A percentile compares a stretch with the other conserved stretches of the same genome.
phyloP scores from a whole-genome alignment of 2,888 invertebrate genomes.

The Nasonia oneida region DNA sequence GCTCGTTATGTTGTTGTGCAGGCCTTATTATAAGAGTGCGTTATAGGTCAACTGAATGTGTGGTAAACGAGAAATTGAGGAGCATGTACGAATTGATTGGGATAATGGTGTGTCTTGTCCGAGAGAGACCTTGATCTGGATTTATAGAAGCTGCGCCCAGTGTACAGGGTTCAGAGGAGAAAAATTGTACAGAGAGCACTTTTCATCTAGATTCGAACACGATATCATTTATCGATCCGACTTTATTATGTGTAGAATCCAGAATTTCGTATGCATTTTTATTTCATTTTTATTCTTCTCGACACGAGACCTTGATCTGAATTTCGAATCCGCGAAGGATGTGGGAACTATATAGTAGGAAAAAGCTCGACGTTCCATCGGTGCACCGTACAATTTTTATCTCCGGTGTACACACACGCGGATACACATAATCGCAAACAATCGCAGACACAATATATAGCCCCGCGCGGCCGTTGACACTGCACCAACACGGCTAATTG shows the following conservation, averaged over 20 bases:
- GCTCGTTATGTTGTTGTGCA: not conserved
- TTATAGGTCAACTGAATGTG: not conserved
- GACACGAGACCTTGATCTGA: not conserved
- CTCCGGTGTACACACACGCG: not conserved
- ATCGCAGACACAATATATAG: not conserved
- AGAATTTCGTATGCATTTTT: not conserved
- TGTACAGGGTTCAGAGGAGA: not conserved
- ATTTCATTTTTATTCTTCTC: not conserved
- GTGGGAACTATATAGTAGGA: not conserved
- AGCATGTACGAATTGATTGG: not conserved
- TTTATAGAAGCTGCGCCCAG: not conserved
- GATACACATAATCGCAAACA: not conserved
- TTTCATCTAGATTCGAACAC: not conserved
- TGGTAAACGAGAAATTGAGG: not conserved
- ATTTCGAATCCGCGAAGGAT: not conserved
- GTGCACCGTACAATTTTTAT: not conserved
- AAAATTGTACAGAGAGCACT: not conserved
- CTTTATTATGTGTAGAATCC: not conserved
- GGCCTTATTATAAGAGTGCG: not conserved
- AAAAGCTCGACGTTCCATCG: not conserved
- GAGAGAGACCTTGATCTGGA: not conserved
- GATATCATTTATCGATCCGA: not conserved
- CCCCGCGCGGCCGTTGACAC: not conserved
- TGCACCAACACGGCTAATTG: not conserved
- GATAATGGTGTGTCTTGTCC: not conserved